Evolutionary conservation across 1,140 invertebrate species (phyloP).

Genomic region (Temnothorax longispinosus): DNA sequence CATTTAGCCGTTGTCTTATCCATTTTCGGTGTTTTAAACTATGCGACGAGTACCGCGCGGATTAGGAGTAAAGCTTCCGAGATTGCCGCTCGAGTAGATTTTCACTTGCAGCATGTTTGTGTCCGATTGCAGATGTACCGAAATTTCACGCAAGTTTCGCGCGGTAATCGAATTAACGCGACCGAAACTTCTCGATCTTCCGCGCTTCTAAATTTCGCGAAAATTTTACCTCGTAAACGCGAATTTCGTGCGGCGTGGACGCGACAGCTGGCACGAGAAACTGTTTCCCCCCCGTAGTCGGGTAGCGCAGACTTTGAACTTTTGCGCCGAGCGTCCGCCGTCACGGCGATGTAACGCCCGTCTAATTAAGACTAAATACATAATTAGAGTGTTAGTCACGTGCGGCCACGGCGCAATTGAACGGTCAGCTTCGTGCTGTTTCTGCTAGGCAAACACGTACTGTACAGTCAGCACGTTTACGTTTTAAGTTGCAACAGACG

Average conservation of each 20-base stretch:
- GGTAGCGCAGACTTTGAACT: conserved; percentile 58
- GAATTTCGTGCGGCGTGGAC: conserved; percentile 54
- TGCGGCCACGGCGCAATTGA: conserved; percentile 80
- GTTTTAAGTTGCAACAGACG: conserved; percentile 69
- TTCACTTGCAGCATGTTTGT: conserved; percentile 28
- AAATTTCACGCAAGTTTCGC: conserved; percentile 57
- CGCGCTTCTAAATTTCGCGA: conserved; percentile 51
- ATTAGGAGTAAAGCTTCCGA: not conserved
- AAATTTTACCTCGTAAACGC: conserved; percentile 48
- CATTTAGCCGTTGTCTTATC: not conserved
- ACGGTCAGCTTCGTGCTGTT: conserved; percentile 77
- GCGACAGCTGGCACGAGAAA: conserved; percentile 65
- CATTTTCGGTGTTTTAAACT: conserved; percentile 12
- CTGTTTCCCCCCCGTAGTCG: not conserved
- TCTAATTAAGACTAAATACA: conserved; percentile 85
- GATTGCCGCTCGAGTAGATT: conserved; percentile 42
- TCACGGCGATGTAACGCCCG: conserved; percentile 76
- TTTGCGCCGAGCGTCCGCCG: conserved; percentile 64
- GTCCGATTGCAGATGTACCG: conserved; percentile 45
- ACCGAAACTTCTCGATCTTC: conserved; percentile 57
- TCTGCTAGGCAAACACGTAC: conserved; percentile 77
- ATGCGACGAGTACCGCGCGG: not conserved
- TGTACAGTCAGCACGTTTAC: conserved; percentile 72
- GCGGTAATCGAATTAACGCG: conserved; percentile 53
- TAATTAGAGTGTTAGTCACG: conserved; percentile 84